phyloP scores from a whole-genome alignment of 2,797 vertebrate species.

The Macropus fuliginosus region DNA sequence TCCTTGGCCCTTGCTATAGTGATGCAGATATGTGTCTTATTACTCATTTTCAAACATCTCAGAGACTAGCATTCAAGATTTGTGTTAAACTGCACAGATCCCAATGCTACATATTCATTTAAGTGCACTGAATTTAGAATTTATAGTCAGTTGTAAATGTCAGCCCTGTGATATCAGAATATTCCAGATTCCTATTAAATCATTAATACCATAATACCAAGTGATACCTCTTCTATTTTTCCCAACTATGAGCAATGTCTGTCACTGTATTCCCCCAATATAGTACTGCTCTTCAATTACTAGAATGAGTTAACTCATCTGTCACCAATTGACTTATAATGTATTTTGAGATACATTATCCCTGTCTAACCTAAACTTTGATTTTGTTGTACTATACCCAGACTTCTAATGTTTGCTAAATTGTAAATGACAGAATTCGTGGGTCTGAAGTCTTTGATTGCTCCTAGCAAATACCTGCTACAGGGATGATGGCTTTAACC shows the following conservation, averaged over 20 bases:
- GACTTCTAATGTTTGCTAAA: constrained; percentile 39
- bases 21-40: background rate
- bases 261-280: background rate
- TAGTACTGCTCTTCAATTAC: background rate
- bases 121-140: background rate
- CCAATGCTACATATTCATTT: background rate
- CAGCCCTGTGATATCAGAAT: constrained; percentile 32
- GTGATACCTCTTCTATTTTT: constrained; percentile 35
- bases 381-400: constrained; percentile 16
- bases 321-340: constrained; percentile 4
- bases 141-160: constrained; percentile 35
- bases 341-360: background rate
- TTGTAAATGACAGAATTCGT: constrained; percentile 40
- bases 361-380: constrained; percentile 6
- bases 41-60: background rate
- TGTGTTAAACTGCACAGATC: background rate
- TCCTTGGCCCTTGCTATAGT: background rate
- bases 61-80: background rate
- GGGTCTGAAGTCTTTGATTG: constrained; percentile 25
- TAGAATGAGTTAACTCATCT: constrained; percentile 22
- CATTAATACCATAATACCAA: constrained; percentile 32
- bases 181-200: constrained; percentile 35
- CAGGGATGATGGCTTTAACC: constrained; percentile 8
- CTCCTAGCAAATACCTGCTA: constrained; percentile 36
- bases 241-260: constrained; percentile 11